Evolutionary conservation across 2,113 vertebrate species (phyloP).

Genomic region (Cyprinodon brontotheroides): DNA sequence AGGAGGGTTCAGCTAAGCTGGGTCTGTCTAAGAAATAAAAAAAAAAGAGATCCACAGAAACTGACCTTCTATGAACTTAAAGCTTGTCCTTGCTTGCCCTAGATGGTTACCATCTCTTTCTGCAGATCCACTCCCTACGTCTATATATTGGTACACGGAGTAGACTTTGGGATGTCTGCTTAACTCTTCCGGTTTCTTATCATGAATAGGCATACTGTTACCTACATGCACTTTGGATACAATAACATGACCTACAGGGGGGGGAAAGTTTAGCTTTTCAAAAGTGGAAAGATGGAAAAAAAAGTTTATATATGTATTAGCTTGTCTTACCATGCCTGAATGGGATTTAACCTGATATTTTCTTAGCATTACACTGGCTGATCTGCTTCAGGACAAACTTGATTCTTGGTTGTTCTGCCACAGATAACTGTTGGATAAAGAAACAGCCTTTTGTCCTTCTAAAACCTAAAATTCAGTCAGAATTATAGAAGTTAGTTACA

Average conservation of each 20-base stretch:
- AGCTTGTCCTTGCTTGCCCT: not conserved
- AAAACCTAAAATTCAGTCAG: slow-evolving; percentile 55
- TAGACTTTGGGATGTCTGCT: slow-evolving; percentile 72
- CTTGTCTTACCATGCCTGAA: slow-evolving; percentile 76
- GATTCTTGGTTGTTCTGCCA: slow-evolving; percentile 79
- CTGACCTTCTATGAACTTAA: not conserved
- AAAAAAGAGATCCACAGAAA: slow-evolving; percentile 10
- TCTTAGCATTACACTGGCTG: slow-evolving; percentile 47
- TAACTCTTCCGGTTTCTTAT: slow-evolving; percentile 62
- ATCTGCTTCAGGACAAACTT: slow-evolving; percentile 65
- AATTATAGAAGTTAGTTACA: not conserved
- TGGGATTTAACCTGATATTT: slow-evolving; percentile 51
- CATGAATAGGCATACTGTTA: slow-evolving; percentile 66
- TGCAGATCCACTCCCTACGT: slow-evolving; percentile 54
- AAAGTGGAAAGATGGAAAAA: not conserved
- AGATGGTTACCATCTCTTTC: slow-evolving; percentile 37
- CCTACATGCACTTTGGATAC: slow-evolving; percentile 86
- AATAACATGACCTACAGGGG: slow-evolving; percentile 77
- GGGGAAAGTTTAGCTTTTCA: slow-evolving; percentile 20
- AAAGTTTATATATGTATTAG: not conserved
- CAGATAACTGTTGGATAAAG: slow-evolving; percentile 82
- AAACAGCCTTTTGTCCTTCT: slow-evolving; percentile 72
- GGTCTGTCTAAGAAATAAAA: slow-evolving; percentile 42
- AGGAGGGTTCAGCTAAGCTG: slow-evolving; percentile 41
- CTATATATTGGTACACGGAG: slow-evolving; percentile 80